phyloP scores from a whole-genome alignment of 1,140 invertebrate species.

The Fopius arisanus region DNA sequence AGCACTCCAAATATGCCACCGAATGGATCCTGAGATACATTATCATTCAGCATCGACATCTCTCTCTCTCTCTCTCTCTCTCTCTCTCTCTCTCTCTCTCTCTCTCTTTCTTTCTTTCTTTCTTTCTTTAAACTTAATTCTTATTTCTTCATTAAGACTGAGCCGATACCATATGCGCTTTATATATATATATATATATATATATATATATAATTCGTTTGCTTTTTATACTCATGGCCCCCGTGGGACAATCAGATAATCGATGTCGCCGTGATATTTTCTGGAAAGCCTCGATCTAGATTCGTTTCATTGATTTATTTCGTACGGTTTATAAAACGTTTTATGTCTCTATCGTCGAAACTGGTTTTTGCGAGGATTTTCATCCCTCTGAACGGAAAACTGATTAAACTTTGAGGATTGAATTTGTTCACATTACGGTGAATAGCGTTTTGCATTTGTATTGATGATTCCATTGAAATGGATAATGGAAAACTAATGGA shows the following conservation, averaged over 20 bases:
- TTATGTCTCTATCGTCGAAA: conserved; percentile 28
- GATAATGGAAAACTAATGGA: not conserved
- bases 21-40: conserved; percentile 41
- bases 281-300: conserved; percentile 29
- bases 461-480: not conserved
- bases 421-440: not conserved
- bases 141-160: conserved; percentile 27
- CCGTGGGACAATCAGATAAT: conserved; percentile 11
- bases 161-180: conserved; percentile 17
- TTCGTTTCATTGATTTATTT: conserved; percentile 9
- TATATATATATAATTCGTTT: not conserved
- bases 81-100: not conserved
- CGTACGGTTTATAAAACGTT: not conserved
- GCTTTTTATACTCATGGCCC: not conserved
- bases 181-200: conserved; percentile 4
- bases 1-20: conserved; percentile 57
- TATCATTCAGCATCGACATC: not conserved
- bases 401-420: no score
- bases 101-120: not conserved
- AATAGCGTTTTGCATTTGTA: no score
- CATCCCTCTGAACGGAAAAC: not conserved
- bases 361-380: conserved; percentile 15
- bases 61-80: no score
- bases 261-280: conserved; percentile 22
- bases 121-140: not conserved